Evolutionary conservation across 1,140 invertebrate species (phyloP).

Genomic region (Brachionus sp.): DNA sequence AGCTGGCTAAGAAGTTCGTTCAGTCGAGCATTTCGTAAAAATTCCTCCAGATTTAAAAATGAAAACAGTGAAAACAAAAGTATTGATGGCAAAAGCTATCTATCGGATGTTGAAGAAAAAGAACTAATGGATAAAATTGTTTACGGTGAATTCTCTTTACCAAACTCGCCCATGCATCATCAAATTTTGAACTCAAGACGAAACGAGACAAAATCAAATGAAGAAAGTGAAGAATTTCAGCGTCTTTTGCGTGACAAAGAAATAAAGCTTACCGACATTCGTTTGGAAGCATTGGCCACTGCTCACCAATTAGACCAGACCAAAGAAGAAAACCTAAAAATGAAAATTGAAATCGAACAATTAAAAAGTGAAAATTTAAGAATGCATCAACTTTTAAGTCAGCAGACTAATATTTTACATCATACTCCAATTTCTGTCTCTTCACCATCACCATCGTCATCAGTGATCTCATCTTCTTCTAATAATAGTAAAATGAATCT

Average conservation of each 20-base stretch:
- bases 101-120: slow-evolving; percentile 66
- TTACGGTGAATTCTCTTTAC: slow-evolving; percentile 59
- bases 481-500: slow-evolving; percentile 41
- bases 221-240: slow-evolving; percentile 75
- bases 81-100: slow-evolving; percentile 41
- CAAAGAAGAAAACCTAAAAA: slow-evolving; percentile 90
- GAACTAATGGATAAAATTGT: slow-evolving; percentile 8
- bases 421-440: slow-evolving; percentile 8
- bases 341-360: slow-evolving; percentile 67
- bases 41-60: slow-evolving; percentile 59
- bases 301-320: slow-evolving; percentile 92
- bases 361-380: slow-evolving; percentile 28
- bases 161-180: slow-evolving; percentile 56
- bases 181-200: not conserved
- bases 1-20: slow-evolving; percentile 80
- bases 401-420: not conserved
- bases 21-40: slow-evolving; percentile 84
- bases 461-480: slow-evolving; percentile 36
- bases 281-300: slow-evolving; percentile 87
- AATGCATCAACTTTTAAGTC: slow-evolving; percentile 10
- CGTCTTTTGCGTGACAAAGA: slow-evolving; percentile 91
- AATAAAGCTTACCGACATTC: slow-evolving; percentile 87
- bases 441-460: slow-evolving; percentile 33
- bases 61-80: slow-evolving; percentile 60
- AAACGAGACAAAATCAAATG: slow-evolving; percentile 47